Evolutionary conservation across 2,888 invertebrate species (phyloP), one percentile per base, ranked within the genome.

Genomic region (Drosophila atripex): DNA sequence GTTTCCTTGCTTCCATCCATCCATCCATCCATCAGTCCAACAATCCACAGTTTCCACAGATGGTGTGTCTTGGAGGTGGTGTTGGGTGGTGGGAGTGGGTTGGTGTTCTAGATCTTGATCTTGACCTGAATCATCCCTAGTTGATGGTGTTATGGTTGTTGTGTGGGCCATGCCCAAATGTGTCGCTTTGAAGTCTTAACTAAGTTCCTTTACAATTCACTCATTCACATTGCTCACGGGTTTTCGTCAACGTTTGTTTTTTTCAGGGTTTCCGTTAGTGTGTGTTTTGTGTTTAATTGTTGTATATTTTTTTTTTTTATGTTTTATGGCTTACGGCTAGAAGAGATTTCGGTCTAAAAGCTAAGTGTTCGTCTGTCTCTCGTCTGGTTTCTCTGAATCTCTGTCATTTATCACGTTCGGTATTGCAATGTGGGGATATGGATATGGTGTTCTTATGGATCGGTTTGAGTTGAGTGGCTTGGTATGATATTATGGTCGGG

Each of bases 391-490:
- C 66, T 80, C 77, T 70, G 80, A 83, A 83, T 85, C 86, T 85
- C 88, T 78, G 85, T 85, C 87, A 78, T 70, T 70, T 82, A 82
- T 82, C 82, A 83, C 88, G 86, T 76, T 85, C 77, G 74, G 64
- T 64, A 74, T 76, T 74, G 83, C 86, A 85, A 78, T 66, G 71
- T 73, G 59, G 53, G 60, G 71, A 56, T 12, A 51, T 54, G 60
- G 71, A 56, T 12, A 51, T 54, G 45, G 30, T 47, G 50, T 55
- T 52, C 54, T 32, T 32, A 58, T 47, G 71, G 57, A 53, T 41
- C 7, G 38, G 6, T 4, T 41, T 16, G 16, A 16, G 7, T 59
- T 21, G 54, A 46, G 14, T 16, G 14, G 41, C 9, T 8, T 9
- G 12, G 9, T 25, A 43, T 43, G 54, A 47, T 16, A 56, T 47